Conservation (phyloP, 2,888 invertebrate genomes). For the Parasteatoda lunata region DNA sequence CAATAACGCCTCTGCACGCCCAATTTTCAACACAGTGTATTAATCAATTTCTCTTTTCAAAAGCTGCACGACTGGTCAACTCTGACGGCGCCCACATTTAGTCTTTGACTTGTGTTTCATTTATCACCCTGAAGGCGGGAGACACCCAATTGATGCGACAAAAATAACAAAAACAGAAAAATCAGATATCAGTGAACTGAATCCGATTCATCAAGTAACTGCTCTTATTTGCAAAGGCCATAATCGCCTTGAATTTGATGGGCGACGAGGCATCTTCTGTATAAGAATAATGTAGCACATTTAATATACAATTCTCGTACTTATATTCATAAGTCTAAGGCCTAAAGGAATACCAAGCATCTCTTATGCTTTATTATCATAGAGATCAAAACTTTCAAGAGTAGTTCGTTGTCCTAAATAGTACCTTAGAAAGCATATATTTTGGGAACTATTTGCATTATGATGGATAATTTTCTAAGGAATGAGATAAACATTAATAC, state of each 20-base stretch:
- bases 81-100: not conserved
- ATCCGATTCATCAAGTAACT: constrained; percentile 13
- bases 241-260: not conserved
- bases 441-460: not conserved
- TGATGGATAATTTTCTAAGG: not conserved
- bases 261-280: not conserved
- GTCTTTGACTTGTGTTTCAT: constrained; percentile 26
- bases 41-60: constrained; percentile 31
- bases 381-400: constrained; percentile 3
- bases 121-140: constrained; percentile 33
- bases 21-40: constrained; percentile 48
- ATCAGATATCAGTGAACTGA: not conserved
- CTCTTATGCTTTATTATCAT: constrained; percentile 19
- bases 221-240: constrained; percentile 47
- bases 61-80: constrained; percentile 3
- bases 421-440: constrained; percentile 26
- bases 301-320: not conserved
- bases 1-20: constrained; percentile 43
- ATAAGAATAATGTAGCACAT: not conserved
- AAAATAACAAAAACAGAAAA: constrained; percentile 10
- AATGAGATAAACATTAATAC: too few relatives aligned
- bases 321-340: constrained; percentile 36
- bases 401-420: constrained; percentile 36
- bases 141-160: constrained; percentile 29
- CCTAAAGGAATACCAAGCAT: constrained; percentile 35